Evolutionary conservation across 2,113 vertebrate species (phyloP), one percentile per base, ranked within the genome.

Genomic region (Hemiprocne comata): DNA sequence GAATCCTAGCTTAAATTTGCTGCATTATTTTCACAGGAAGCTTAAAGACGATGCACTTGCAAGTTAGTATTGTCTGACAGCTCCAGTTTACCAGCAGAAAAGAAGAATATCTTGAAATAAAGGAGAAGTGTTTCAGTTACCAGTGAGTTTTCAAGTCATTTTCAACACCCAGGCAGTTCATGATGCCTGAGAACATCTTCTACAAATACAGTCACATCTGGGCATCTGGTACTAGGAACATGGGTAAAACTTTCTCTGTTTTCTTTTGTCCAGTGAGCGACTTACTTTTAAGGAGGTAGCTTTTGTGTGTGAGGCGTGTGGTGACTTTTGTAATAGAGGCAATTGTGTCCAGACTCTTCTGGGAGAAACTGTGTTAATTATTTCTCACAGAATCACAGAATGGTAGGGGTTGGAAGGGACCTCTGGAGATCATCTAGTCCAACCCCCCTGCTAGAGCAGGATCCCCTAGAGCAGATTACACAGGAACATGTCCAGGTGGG

Each of bases 11-110:
- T 46, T 31, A n/a, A n/a, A 69, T 76, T 62, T 89, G n/a, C 48
- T 89, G 54, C 64, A 31, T 62, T 88, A 40, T 46, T 82, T 19
- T 94, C n/a, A 53, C 46, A 99, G 99, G 97, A 99, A 99, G 94
- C 98, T 99, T 53, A 98, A 98, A 78, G 98, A 99, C 31, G 98
- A 99, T 91, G 98, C 98, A 48, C 98, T 98, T 95, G 99, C 99
- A 72, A 98, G 99, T 94, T 67, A 98, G 10, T 95, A 97, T 90
- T 98, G 98, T 97, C 98, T 99, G 91, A 80, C 97, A 85, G 99
- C 99, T 29, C 98, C 98, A 9, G 91, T 99, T 96, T 99, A 98
- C 93, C 98, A 98, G 77, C 94, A 96, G 87, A 96, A 92, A 77
- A 71, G 97, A 96, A 87, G 90, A 86, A 85, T 74, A 77, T 1